Conservation (phyloP, 2,113 vertebrate genomes). For the Rhodinocichla rosea region DNA sequence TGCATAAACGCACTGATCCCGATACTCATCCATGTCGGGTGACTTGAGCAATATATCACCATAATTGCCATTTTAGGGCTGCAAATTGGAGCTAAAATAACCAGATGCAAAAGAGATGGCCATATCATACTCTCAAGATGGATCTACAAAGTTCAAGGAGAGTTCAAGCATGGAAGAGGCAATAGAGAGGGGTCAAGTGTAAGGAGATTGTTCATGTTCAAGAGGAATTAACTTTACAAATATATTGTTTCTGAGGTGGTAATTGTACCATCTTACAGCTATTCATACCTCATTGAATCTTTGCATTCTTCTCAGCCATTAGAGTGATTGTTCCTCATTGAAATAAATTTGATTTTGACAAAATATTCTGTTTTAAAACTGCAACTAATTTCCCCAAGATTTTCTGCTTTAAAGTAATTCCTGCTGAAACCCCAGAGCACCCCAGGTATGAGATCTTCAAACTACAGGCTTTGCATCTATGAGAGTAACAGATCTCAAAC, state of each 20-base stretch:
- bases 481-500: neutral
- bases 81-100: constrained; percentile 98
- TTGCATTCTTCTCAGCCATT: constrained; percentile 85
- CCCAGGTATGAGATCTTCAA: neutral
- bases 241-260: constrained; percentile 92
- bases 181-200: constrained; percentile 87
- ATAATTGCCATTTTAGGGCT: constrained; percentile 93
- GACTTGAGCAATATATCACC: constrained; percentile 91
- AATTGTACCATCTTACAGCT: constrained; percentile 93
- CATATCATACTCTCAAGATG: constrained; percentile 78
- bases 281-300: constrained; percentile 91
- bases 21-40: constrained; percentile 83
- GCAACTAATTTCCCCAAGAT: constrained; percentile 66
- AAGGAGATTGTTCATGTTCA: constrained; percentile 82
- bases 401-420: constrained; percentile 42
- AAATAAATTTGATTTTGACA: constrained; percentile 80
- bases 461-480: neutral
- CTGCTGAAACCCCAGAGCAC: constrained; percentile 23
- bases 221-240: constrained; percentile 92
- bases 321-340: constrained; percentile 72
- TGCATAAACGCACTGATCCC: constrained; percentile 86
- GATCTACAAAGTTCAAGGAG: constrained; percentile 95
- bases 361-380: constrained; percentile 77
- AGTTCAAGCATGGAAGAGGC: constrained; percentile 94
- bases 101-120: constrained; percentile 94